These are phyloP conservation scores for Belgica antarctica DNA, from an alignment of 2,888 invertebrate genomes.

Conservation along the genomic window DNA sequence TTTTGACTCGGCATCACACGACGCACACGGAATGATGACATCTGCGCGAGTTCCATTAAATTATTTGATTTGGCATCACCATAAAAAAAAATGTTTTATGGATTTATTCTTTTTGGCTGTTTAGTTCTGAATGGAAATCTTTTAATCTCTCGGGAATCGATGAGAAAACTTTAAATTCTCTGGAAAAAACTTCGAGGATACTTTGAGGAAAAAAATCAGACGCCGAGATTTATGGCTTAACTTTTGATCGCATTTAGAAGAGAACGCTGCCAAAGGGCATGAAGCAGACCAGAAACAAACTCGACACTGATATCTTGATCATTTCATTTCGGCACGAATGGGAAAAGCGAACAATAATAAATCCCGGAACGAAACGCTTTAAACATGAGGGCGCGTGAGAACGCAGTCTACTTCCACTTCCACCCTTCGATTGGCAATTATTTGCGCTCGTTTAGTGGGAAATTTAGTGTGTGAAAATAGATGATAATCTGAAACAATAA, in stretches of 20 bases:
- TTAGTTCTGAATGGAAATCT: not conserved
- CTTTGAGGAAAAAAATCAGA: no score
- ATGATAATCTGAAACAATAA: slow-evolving; percentile 24
- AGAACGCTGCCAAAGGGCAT: slow-evolving; percentile 7
- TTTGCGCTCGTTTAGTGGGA: slow-evolving; percentile 41
- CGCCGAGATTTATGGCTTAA: not conserved
- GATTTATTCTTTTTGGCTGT: slow-evolving; percentile 13
- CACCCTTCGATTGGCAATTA: slow-evolving; percentile 40
- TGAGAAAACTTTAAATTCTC: not conserved
- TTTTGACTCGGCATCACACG: no score
- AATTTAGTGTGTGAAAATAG: not conserved
- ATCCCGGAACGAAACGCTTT: slow-evolving; percentile 16
- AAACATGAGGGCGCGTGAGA: slow-evolving; percentile 43
- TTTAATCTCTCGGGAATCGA: slow-evolving; percentile 6
- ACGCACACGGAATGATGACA: slow-evolving; percentile 38
- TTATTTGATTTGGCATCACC: slow-evolving; percentile 5
- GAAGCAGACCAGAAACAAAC: not conserved
- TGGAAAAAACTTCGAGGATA: no score
- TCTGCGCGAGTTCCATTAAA: slow-evolving; percentile 36
- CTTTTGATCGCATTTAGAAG: not conserved
- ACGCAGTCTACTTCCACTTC: slow-evolving; percentile 29
- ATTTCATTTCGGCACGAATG: not conserved
- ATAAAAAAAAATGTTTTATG: slow-evolving; percentile 9
- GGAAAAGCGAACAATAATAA: slow-evolving; percentile 12
- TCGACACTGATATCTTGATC: slow-evolving; percentile 22